Conservation (phyloP, 2,113 vertebrate genomes). For the Hippopotamus amphibius region DNA sequence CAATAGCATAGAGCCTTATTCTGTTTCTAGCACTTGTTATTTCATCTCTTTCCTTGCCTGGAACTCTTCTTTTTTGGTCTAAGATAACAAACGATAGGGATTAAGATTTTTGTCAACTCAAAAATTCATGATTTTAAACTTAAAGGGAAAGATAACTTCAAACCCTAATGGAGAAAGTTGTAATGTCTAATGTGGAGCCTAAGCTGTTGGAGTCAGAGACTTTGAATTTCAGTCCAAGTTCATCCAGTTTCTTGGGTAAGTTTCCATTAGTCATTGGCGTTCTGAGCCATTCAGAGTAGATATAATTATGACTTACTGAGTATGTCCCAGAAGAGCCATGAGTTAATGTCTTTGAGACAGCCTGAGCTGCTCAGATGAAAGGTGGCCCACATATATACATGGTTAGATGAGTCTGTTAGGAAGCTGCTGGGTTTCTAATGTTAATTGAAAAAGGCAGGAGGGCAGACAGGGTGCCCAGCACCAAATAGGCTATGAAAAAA, state of each 20-base stretch:
- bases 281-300: slow-evolving; percentile 18
- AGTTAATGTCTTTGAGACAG: slow-evolving; percentile 14
- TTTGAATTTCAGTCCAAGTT: neutral
- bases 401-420: neutral
- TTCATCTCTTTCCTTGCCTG: neutral
- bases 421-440: neutral
- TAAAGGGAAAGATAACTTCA: neutral
- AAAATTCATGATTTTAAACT: slow-evolving; percentile 4
- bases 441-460: neutral
- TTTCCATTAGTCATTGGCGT: neutral
- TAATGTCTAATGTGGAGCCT: neutral
- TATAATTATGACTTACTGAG: slow-evolving; percentile 7
- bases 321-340: neutral
- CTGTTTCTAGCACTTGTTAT: neutral
- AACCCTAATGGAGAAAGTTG: neutral
- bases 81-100: neutral
- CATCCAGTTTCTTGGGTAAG: neutral
- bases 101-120: neutral
- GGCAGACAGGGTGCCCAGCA: neutral
- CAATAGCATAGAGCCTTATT: neutral
- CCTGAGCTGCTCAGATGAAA: slow-evolving; percentile 11
- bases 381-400: neutral
- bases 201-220: neutral
- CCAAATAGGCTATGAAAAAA: neutral
- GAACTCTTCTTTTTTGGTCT: neutral